phyloP scores from a whole-genome alignment of 1,140 invertebrate species.

The Sycophaga agraensis region DNA sequence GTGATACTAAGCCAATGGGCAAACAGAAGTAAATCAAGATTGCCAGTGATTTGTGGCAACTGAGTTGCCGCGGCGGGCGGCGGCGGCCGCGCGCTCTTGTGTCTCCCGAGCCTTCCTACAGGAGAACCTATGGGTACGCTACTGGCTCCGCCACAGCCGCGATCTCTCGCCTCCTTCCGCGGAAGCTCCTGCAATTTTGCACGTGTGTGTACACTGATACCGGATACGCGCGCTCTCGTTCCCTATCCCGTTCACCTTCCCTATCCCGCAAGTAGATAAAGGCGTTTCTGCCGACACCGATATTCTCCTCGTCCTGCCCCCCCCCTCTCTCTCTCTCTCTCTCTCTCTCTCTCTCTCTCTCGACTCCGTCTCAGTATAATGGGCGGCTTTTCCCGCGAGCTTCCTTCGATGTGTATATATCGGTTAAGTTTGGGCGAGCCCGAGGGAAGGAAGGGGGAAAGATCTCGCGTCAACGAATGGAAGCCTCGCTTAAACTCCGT shows the following conservation, averaged over 20 bases:
- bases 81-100: background rate
- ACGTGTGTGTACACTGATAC: slow-evolving; percentile 5
- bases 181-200: background rate
- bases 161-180: background rate
- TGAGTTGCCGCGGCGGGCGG: slow-evolving; percentile 13
- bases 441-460: too few relatives aligned
- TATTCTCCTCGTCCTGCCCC: background rate
- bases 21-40: slow-evolving; percentile 55
- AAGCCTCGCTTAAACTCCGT: background rate
- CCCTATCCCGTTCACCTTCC: background rate
- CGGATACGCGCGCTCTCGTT: slow-evolving; percentile 3
- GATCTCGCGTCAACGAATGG: background rate
- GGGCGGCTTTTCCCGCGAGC: background rate
- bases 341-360: background rate
- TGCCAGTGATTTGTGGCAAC: slow-evolving; percentile 50
- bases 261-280: slow-evolving; percentile 16
- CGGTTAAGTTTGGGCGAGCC: slow-evolving; percentile 1
- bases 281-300: background rate
- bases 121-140: background rate
- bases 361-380: background rate
- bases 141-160: background rate
- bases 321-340: background rate
- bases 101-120: background rate
- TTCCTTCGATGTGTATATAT: background rate
- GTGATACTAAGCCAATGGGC: slow-evolving; percentile 49